Conservation (phyloP, 1,140 invertebrate species). For the Lepidotrigona ventralis region DNA sequence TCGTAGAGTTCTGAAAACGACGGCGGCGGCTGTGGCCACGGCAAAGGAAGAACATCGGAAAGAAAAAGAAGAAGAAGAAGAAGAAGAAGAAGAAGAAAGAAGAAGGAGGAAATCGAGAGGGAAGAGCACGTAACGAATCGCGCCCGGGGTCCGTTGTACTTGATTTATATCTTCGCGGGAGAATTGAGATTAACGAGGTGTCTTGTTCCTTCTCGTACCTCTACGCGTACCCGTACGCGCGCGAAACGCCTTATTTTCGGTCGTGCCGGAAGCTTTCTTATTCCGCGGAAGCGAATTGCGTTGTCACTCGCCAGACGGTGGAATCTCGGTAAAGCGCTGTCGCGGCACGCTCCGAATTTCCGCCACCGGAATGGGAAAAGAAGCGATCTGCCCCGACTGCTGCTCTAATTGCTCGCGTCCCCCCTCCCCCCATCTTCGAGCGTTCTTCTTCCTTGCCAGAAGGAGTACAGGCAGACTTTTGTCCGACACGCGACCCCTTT, state of each 20-base stretch:
- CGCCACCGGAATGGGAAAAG: background rate
- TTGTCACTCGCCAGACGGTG: background rate
- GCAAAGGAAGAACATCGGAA: background rate
- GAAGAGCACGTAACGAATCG: slow-evolving; percentile 32
- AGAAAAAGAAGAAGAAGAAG: too few relatives aligned
- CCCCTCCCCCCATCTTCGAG: too few relatives aligned
- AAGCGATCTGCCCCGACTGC: background rate
- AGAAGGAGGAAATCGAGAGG: background rate
- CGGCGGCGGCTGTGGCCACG: background rate
- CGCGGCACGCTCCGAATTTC: slow-evolving; percentile 1
- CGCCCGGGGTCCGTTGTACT: slow-evolving; percentile 12
- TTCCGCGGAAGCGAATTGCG: background rate
- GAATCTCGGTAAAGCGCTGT: background rate
- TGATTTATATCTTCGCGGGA: slow-evolving; percentile 42
- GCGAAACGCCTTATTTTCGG: slow-evolving; percentile 13
- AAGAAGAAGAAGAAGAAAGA: background rate
- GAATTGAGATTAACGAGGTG: slow-evolving; percentile 50
- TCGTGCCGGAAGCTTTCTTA: background rate
- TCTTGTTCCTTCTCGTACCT: slow-evolving; percentile 20
- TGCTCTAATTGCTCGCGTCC: background rate
- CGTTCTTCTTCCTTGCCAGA: too few relatives aligned
- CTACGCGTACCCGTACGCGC: background rate
- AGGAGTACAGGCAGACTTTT: too few relatives aligned
- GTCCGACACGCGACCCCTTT: background rate
- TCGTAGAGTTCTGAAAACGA: slow-evolving; percentile 11